Base-by-base conservation (phyloP, 30 jellyfish, hydroid and myxozoan genomes). In the Catostylus mosaicus region DNA sequence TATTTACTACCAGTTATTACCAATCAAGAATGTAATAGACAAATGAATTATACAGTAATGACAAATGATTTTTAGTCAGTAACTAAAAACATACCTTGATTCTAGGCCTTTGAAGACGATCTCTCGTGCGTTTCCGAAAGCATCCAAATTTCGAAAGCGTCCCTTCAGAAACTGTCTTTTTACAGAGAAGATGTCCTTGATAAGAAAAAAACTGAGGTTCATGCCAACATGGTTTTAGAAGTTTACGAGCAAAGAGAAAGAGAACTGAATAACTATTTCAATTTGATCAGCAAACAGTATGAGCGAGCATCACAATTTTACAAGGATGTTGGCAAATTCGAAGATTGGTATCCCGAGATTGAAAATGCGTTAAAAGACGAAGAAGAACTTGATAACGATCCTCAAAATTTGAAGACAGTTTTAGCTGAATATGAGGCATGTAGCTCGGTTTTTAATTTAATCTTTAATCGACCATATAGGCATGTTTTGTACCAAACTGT, bases 261-360 rank as follows among this genome's bases (percentile, higher is more conserved):
- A 22, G 84, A 30, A 1, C 37, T 86, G n/a, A 80, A 33, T 46
- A 78, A 78, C 1, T 50, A 86, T 22, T 77, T 76, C 27, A 74
- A 86, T 22, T 60, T 47, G 14, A 20, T 84, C 35, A 73, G 35
- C 26, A 67, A 63, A 52, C 96, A 85, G 30, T 43, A 67, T 31
- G 88, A 45, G 36, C 56, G 88, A 62, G 80, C 89, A 30, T 48
- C 65, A 45, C 86, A 80, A 74, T 85, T 91, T 50, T 82, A 33
- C 70, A 88, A 84, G 12, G 96, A 88, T 40, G 86, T 91, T 1
- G 91, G 56, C 56, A 37, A 16, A 37, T 86, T 91, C 70, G 89
- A 78, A 29, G 68, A 29, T 29, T 91, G 98, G 98, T 88, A 78
- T 67, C 98, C 98, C 0, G 34, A 50, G 10, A 82, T 78, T 27